Evolutionary conservation across 2,888 invertebrate genomes (phyloP).

Genomic region (Morpho deidamia): DNA sequence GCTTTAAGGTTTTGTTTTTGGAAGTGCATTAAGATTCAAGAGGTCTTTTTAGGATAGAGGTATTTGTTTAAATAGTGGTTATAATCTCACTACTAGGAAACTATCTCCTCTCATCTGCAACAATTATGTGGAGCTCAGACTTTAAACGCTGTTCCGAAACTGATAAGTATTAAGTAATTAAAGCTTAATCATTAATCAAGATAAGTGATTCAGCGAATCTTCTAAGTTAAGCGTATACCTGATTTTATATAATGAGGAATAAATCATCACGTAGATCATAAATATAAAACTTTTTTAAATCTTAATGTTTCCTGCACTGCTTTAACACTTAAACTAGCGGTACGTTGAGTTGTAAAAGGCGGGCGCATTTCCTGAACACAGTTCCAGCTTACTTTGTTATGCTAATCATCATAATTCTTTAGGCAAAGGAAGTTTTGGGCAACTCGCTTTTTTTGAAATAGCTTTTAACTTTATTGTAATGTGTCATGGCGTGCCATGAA

Average conservation of each 20-base stretch:
- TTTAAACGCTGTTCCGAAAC: too few species aligned
- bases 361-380: slow-evolving; percentile 63
- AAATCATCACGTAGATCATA: slow-evolving; percentile 1
- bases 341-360: slow-evolving; percentile 48
- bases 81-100: too few species aligned
- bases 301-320: slow-evolving; percentile 17
- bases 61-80: too few species aligned
- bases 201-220: too few species aligned
- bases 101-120: too few species aligned
- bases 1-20: too few species aligned
- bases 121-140: too few species aligned
- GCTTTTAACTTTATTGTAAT: slow-evolving; percentile 71
- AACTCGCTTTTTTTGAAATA: slow-evolving; percentile 71
- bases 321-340: slow-evolving; percentile 31
- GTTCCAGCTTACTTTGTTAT: slow-evolving; percentile 74
- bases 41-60: too few species aligned
- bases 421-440: slow-evolving; percentile 61
- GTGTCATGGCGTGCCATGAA: slow-evolving; percentile 53
- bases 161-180: too few species aligned
- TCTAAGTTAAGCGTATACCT: too few species aligned
- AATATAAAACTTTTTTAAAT: slow-evolving; percentile 6
- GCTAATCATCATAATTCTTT: slow-evolving; percentile 76
- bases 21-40: too few species aligned
- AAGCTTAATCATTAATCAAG: too few species aligned
- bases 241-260: neutral